phyloP scores from a whole-genome alignment of 2,113 vertebrate genomes.

The Serilophus lunatus region DNA sequence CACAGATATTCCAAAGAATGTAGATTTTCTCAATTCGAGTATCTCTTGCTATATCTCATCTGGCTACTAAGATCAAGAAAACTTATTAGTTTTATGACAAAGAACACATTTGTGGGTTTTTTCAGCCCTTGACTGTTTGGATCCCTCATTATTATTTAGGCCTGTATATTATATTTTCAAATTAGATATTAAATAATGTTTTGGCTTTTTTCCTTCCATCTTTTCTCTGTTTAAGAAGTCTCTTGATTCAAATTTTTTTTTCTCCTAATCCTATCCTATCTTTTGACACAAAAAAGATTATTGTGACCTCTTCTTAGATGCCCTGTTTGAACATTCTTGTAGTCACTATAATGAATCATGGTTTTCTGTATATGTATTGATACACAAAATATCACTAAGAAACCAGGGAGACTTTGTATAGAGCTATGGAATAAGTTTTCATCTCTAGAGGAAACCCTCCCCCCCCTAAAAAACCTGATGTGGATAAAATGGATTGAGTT shows the following conservation, averaged over 20 bases:
- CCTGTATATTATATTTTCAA: not conserved
- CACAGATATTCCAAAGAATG: fast-evolving
- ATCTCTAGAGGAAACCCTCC: not conserved
- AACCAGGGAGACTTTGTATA: not conserved
- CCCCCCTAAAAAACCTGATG: not conserved
- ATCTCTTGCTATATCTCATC: not conserved
- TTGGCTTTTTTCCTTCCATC: not conserved
- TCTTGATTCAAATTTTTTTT: not conserved
- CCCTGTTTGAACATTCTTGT: not conserved
- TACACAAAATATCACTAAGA: not conserved
- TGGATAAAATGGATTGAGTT: not conserved
- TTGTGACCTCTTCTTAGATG: not conserved
- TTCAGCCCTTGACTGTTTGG: not conserved
- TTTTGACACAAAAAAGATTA: not conserved
- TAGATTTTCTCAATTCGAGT: not conserved
- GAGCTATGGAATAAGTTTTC: not conserved
- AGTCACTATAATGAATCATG: not conserved
- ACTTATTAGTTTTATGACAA: not conserved
- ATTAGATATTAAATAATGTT: not conserved
- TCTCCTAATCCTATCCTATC: not conserved
- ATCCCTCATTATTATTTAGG: not conserved
- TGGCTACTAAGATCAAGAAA: not conserved
- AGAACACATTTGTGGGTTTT: not conserved
- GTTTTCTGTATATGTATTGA: not conserved
- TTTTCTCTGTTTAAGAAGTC: not conserved